These are phyloP conservation scores for Pantelozetes paolii DNA, from an alignment of 2,888 invertebrate species.

Conservation along the genomic window DNA sequence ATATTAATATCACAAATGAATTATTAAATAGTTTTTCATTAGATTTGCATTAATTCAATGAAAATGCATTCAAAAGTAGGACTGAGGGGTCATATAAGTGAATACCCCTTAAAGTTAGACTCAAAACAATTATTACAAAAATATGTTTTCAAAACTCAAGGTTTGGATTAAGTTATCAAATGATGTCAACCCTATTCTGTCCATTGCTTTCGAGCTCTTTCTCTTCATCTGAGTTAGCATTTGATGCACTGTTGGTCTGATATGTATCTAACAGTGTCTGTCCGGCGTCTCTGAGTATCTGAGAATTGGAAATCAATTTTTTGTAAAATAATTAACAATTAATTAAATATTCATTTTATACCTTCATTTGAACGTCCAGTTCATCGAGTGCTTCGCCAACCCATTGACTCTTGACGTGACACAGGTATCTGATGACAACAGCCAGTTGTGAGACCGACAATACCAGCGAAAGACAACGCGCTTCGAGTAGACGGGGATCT, in stretches of 20 bases:
- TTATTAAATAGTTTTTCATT: no score
- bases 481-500: conserved; percentile 65
- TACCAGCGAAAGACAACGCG: conserved; percentile 58
- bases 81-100: no score
- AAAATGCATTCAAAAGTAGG: no score
- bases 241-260: not conserved
- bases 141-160: no score
- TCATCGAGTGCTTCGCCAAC: conserved; percentile 63
- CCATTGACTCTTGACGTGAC: conserved; percentile 53
- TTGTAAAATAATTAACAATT: not conserved
- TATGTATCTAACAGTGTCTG: conserved; percentile 26
- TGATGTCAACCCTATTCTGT: not conserved
- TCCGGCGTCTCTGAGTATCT: conserved; percentile 39
- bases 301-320: not conserved
- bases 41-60: no score
- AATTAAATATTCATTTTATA: conserved; percentile 50
- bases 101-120: no score
- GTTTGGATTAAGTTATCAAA: not conserved
- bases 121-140: no score
- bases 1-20: no score
- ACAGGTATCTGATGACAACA: conserved; percentile 60
- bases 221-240: conserved; percentile 5
- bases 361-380: conserved; percentile 63
- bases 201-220: not conserved
- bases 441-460: conserved; percentile 66